These are phyloP conservation scores for Cossypha niveicapilla DNA, from an alignment of 2,797 vertebrate genomes.

Conservation along the genomic window DNA sequence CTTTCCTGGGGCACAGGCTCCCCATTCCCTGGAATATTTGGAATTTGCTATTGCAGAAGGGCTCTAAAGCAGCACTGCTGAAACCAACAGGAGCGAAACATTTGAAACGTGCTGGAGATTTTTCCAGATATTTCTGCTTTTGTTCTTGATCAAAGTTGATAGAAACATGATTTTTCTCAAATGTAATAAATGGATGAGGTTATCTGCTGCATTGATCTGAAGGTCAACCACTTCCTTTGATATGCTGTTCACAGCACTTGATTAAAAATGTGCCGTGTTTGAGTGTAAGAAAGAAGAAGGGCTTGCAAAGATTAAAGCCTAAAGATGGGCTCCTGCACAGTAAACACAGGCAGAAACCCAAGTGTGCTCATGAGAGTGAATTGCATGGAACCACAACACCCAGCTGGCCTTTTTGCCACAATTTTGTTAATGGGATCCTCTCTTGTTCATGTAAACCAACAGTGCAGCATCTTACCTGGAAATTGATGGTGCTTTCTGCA, in stretches of 20 bases:
- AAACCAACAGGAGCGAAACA: neutral
- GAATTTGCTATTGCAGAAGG: conserved; percentile 13
- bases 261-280: neutral
- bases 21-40: neutral
- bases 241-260: conserved; percentile 3
- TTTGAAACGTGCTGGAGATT: neutral
- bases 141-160: conserved; percentile 25
- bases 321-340: neutral
- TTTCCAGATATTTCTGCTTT: neutral
- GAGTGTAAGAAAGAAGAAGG: neutral
- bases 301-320: conserved; percentile 5
- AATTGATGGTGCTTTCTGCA: neutral
- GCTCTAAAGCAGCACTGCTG: neutral
- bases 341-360: neutral
- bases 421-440: neutral
- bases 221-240: conserved; percentile 44
- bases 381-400: neutral
- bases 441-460: neutral
- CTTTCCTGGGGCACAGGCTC: neutral
- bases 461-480: neutral
- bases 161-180: neutral
- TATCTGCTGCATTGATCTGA: conserved; percentile 44
- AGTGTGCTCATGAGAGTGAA: neutral
- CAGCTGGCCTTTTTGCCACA: neutral
- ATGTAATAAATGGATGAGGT: conserved; percentile 29